Evolutionary conservation across 2,888 invertebrate genomes (phyloP), one percentile per base, ranked within the genome.

Genomic region (Sussaba pulchella): DNA sequence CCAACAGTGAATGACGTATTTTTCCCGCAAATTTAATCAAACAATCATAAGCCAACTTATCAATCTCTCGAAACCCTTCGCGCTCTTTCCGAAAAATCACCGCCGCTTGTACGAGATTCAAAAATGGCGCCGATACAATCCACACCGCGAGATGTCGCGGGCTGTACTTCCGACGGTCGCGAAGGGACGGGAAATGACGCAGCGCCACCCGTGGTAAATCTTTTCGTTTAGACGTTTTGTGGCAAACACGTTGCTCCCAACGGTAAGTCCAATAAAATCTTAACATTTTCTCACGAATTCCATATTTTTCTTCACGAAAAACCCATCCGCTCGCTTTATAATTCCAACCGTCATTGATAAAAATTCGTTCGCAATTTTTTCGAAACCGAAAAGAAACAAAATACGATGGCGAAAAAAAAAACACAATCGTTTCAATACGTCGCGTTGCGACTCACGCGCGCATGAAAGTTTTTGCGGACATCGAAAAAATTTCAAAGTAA

Each of bases 231-330:
- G 79, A 80, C 72, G 81, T 82, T 85, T 87, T 88, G 87, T 89
- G 88, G 89, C 87, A 85, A 89, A 85, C 92, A 92, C 92, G 92
- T 92, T 92, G 87, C n/a, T 87, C 79, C 72, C 78, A 85, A 81
- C 87, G 86, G 92, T 92, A 87, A 91, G 91, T 88, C n/a, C 26
- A 77, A 64, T 64, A 63, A 59, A 82, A 63, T 69, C 24, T 26
- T 36, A 24, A 2, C 14, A 41, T 39, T 45, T 74, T 41, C 9
- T 24, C 1, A 8, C 2, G 19, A 17, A 57, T 26, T 31, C 1
- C 54, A 4, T 43, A 4, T 2, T 17, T 45, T 41, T 10, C 17
- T 5, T 50, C 57, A 9, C 2, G 8, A 1, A 2, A 63, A 6
- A 52, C 24, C 1, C 12, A 45, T 63, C 21, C n/a, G n/a, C n/a